Conservation (phyloP, 2,113 vertebrate species). For the Pyrgilauda ruficollis region DNA sequence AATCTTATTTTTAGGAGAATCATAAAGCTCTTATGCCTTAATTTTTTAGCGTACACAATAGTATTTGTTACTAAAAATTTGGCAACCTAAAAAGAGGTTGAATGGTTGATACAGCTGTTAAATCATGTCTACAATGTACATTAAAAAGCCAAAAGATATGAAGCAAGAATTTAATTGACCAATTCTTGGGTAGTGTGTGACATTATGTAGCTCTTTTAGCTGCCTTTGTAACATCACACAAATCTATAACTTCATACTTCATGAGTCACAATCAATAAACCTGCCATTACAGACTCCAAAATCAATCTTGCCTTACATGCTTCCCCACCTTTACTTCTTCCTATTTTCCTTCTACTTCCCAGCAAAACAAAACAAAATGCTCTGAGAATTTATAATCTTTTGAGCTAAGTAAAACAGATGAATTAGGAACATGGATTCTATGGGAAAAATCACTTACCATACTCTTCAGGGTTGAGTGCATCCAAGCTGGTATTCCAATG, state of each 20-base stretch:
- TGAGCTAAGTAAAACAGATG: background rate
- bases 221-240: constrained; percentile 7
- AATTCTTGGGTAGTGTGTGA: background rate
- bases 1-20: background rate
- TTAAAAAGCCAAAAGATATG: constrained; percentile 10
- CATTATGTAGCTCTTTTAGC: constrained; percentile 25
- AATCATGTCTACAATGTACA: background rate
- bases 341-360: background rate
- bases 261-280: constrained; percentile 49
- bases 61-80: background rate
- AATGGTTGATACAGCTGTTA: background rate
- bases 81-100: background rate
- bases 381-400: background rate
- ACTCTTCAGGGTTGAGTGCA: background rate
- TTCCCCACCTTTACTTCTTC: background rate
- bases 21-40: background rate
- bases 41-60: background rate
- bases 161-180: constrained; percentile 30
- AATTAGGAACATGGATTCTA: background rate
- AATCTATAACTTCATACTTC: constrained; percentile 46
- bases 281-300: constrained; percentile 11
- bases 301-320: constrained; percentile 4
- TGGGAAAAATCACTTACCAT: background rate
- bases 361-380: background rate
- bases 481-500: background rate